A percentile compares a stretch with the other conserved stretches of the same genome.
Evolutionary conservation across 2,113 vertebrate species (phyloP).

Genomic region (Neolamprologus devosi): DNA sequence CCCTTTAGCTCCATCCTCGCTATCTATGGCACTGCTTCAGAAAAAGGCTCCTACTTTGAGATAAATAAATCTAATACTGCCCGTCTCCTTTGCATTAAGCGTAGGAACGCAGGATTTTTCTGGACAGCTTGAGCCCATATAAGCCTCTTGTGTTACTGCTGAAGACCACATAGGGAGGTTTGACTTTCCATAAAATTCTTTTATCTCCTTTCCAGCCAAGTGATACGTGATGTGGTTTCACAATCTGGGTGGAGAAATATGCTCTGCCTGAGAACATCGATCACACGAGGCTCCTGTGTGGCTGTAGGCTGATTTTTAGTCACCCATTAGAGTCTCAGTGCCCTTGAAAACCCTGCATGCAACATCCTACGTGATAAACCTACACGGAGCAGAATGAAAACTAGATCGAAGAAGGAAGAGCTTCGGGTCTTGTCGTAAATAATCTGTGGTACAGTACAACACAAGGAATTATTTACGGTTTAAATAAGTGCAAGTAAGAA

Average conservation of each 20-base stretch:
- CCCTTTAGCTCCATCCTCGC: background rate
- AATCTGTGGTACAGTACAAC: background rate
- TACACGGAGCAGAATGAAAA: background rate
- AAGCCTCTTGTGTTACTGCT: constrained; percentile 1
- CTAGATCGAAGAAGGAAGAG: background rate
- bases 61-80: background rate
- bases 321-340: background rate
- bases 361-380: background rate
- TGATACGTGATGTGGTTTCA: constrained; percentile 8
- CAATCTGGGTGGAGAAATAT: background rate
- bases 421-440: background rate
- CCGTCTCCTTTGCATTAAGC: background rate
- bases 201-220: constrained; percentile 21
- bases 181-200: constrained; percentile 24
- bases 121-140: background rate
- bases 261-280: constrained; percentile 1
- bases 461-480: background rate
- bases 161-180: background rate
- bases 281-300: background rate
- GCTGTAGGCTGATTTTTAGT: constrained; percentile 22
- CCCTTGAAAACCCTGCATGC: background rate
- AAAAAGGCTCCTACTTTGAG: background rate
- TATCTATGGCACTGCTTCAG: background rate
- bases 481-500: background rate
- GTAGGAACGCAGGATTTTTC: background rate